These are phyloP conservation scores for Neoitamus cyanurus DNA, from an alignment of 2,888 invertebrate species.

Conservation along the genomic window DNA sequence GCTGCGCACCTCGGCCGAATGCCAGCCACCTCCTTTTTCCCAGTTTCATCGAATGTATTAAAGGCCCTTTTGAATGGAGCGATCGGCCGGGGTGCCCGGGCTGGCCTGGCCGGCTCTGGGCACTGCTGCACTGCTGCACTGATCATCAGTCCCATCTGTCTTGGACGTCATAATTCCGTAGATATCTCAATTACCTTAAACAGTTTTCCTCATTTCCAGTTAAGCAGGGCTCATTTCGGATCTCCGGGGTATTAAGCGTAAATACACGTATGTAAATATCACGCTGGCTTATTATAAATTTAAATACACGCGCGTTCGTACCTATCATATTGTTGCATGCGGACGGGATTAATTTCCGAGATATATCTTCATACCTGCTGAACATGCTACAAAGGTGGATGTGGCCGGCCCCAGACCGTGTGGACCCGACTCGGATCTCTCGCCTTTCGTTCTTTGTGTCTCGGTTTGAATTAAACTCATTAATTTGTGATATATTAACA, in stretches of 20 bases:
- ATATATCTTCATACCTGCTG: conserved; percentile 43
- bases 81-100: background rate
- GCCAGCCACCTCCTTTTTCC: background rate
- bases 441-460: conserved; percentile 34
- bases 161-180: conserved; percentile 51
- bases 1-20: background rate
- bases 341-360: conserved; percentile 43
- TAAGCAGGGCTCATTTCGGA: conserved; percentile 37
- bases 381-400: conserved; percentile 25
- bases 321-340: conserved; percentile 24
- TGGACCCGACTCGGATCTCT: conserved; percentile 38
- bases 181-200: conserved; percentile 52
- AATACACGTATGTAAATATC: conserved; percentile 52
- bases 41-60: conserved; percentile 36
- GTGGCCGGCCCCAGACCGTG: conserved; percentile 3
- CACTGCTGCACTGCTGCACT: conserved; percentile 29
- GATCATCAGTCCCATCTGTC: conserved; percentile 52
- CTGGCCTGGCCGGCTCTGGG: background rate
- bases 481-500: conserved; percentile 51
- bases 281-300: conserved; percentile 53
- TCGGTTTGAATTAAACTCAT: conserved; percentile 50
- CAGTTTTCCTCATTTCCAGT: conserved; percentile 43
- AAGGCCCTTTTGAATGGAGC: conserved; percentile 26
- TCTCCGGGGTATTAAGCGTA: conserved; percentile 39
- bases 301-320: conserved; percentile 49